Base-by-base conservation (phyloP, 2,888 invertebrate genomes). In the Drosophila merina region DNA sequence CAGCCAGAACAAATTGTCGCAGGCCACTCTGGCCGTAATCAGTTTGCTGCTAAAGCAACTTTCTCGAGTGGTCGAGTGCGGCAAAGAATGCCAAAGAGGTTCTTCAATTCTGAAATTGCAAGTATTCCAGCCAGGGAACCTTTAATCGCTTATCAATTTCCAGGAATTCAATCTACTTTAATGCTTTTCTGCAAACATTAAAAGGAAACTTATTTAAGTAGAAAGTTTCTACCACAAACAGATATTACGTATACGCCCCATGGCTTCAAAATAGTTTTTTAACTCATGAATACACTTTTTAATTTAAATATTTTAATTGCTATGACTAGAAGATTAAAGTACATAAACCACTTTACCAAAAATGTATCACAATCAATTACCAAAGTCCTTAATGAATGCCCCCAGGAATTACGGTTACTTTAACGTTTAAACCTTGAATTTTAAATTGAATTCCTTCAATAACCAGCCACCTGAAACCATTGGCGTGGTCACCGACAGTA, bases 11-110 rank as follows among this genome's bases (percentile, higher is more conserved):
- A 54, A 72, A 57, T 64, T 57, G 54, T 64, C 54, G 54, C 62
- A 72, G 62, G 57, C 55, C 47, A 51, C 55, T 71, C 45, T 38
- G 55, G 28, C 8, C 55, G 50, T 56, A 72, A 62, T 71, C 63
- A 63, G 72, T 63, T 56, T 63, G 70, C 67, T 69, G 69, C 49
- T 26, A 30, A 38, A 30, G 54, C 64, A 66, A 47, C 57, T 54
- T 66, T 66, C 42, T 66, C 54, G 26, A 64, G 38, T 38, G 64
- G 30, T 30, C 62, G 45, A 45, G 38, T 31, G 51, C 25, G 51
- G 56, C 40, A 42, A 63, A 25, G 36, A 67, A 26, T 20, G 33
- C 30, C 7, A 44, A 49, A 57, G 31, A 12, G 57, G 69, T 45
- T 38, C 57, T 67, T 67, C 30, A 69, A 44, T 44, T 44, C 14